These are phyloP conservation scores for Branchipolynoe longqiensis DNA, from an alignment of 2,888 invertebrate species.

Conservation along the genomic window DNA sequence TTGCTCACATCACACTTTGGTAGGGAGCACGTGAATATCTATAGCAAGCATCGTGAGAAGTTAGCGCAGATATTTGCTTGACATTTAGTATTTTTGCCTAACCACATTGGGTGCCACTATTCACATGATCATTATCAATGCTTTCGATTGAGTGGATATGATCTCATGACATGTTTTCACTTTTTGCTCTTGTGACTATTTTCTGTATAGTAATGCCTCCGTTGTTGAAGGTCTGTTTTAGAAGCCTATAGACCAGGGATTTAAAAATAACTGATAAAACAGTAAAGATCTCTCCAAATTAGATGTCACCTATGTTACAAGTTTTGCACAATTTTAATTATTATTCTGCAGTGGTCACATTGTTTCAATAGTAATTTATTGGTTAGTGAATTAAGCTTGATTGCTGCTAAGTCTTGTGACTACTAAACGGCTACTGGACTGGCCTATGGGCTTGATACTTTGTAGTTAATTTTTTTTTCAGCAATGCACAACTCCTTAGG, in stretches of 20 bases:
- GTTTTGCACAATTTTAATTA: slow-evolving; percentile 38
- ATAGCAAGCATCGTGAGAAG: too few species aligned
- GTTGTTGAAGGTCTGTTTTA: slow-evolving; percentile 48
- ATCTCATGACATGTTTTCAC: slow-evolving; percentile 38
- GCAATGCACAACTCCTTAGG: too few species aligned
- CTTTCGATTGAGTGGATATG: slow-evolving; percentile 24
- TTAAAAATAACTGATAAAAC: slow-evolving; percentile 15
- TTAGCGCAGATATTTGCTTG: slow-evolving; percentile 24
- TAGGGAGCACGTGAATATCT: slow-evolving; percentile 7
- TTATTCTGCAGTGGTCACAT: slow-evolving; percentile 23
- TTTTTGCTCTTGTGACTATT: slow-evolving; percentile 46
- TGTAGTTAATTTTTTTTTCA: slow-evolving; percentile 11
- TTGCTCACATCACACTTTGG: slow-evolving; percentile 12
- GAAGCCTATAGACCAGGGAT: slow-evolving; percentile 52
- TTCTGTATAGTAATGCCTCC: slow-evolving; percentile 43
- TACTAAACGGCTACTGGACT: background rate
- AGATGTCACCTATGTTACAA: slow-evolving; percentile 25
- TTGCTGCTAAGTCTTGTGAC: slow-evolving; percentile 49
- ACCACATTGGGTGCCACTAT: slow-evolving; percentile 22
- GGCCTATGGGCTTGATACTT: slow-evolving; percentile 36
- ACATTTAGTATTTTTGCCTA: background rate
- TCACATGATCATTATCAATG: slow-evolving; percentile 33
- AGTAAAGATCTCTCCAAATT: slow-evolving; percentile 17
- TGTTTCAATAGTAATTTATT: background rate
- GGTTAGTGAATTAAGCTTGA: slow-evolving; percentile 12